Evolutionary conservation across 1,140 invertebrate genomes (phyloP).

Genomic region (Habropoda laboriosa): DNA sequence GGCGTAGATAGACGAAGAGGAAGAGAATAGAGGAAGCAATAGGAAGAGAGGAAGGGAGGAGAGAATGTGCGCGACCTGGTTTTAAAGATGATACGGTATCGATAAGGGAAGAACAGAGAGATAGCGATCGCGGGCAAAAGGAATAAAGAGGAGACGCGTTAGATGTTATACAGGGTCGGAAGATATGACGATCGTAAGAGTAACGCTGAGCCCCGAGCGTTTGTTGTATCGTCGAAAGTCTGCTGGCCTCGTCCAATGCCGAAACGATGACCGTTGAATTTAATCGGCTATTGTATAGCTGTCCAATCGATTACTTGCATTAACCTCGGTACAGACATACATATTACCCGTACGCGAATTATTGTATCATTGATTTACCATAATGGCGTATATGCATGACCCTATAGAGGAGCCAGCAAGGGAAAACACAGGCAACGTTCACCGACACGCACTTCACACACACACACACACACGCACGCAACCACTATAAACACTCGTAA

Average conservation of each 20-base stretch:
- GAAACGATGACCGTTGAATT: slow-evolving; percentile 64
- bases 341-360: slow-evolving; percentile 64
- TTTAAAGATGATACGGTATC: slow-evolving; percentile 20
- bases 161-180: slow-evolving; percentile 6
- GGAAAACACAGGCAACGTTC: slow-evolving; percentile 44
- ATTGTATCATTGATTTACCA: slow-evolving; percentile 63
- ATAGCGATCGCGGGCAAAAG: not conserved
- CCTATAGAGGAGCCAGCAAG: slow-evolving; percentile 51
- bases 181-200: not conserved
- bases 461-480: too few species aligned
- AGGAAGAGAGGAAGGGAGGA: not conserved
- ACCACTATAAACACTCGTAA: slow-evolving; percentile 12
- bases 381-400: slow-evolving; percentile 65
- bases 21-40: too few species aligned
- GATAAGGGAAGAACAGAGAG: not conserved
- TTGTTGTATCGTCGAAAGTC: slow-evolving; percentile 38
- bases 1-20: not conserved
- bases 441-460: slow-evolving; percentile 38
- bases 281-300: slow-evolving; percentile 66
- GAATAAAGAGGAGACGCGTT: not conserved
- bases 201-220: slow-evolving; percentile 18
- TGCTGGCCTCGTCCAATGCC: slow-evolving; percentile 26
- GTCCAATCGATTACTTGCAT: slow-evolving; percentile 66
- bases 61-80: slow-evolving; percentile 7
- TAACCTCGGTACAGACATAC: slow-evolving; percentile 57